Conservation (phyloP, 37 sponge, comb jelly and placozoan genomes). For the Haliclona indistincta region DNA sequence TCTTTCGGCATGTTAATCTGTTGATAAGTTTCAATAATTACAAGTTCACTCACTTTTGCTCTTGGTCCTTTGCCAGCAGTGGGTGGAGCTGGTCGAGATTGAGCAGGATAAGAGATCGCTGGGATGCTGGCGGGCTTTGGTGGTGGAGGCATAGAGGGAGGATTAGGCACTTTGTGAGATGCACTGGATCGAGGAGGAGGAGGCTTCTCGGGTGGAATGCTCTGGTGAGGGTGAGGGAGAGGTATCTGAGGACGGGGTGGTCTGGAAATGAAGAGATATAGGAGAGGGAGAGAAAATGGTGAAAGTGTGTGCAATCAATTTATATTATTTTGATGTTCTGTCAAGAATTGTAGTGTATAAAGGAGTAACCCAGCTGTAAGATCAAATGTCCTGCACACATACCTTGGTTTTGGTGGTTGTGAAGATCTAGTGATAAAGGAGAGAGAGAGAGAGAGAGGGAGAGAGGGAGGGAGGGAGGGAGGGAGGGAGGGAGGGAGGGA, state of each 20-base stretch:
- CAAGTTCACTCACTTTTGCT: conserved; percentile 37
- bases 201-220: background rate
- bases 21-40: no score
- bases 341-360: no score
- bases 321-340: no score
- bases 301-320: no score
- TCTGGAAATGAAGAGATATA: background rate
- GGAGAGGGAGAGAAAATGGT: background rate
- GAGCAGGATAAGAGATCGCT: background rate
- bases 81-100: background rate
- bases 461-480: conserved; percentile 4
- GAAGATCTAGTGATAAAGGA: background rate
- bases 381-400: no score
- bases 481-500: no score
- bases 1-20: no score
- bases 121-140: background rate
- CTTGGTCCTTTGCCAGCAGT: conserved; percentile 16
- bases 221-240: background rate
- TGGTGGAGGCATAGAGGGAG: background rate
- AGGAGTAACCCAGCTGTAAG: no score
- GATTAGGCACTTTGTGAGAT: background rate
- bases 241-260: background rate
- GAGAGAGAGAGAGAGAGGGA: background rate
- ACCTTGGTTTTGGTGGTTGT: no score
- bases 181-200: background rate